These are phyloP conservation scores for Mastigias papua DNA, from an alignment of 30 jellyfish, hydroid and myxozoan species.

Conservation along the genomic window DNA sequence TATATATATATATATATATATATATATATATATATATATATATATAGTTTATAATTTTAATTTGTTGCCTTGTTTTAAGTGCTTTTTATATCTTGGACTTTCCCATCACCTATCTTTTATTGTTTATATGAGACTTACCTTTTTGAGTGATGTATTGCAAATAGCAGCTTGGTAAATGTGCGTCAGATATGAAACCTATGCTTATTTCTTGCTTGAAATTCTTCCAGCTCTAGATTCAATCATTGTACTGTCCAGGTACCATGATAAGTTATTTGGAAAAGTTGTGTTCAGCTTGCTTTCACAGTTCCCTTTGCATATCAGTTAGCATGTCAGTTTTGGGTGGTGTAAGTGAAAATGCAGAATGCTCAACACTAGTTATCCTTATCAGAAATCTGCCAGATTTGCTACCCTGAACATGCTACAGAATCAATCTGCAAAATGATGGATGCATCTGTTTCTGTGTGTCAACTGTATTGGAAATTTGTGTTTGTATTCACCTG, in stretches of 20 bases:
- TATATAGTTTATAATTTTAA: too few relatives aligned
- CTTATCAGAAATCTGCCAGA: background rate
- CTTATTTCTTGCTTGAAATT: constrained; percentile 13
- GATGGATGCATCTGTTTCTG: background rate
- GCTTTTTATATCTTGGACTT: too few relatives aligned
- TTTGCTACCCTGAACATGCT: background rate
- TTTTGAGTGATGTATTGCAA: too few relatives aligned
- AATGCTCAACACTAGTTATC: background rate
- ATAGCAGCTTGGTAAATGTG: background rate
- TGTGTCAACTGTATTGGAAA: background rate
- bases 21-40: too few relatives aligned
- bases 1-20: too few relatives aligned
- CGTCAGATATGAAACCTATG: background rate
- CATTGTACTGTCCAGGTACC: constrained; percentile 35
- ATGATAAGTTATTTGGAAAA: constrained; percentile 1
- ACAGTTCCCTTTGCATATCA: constrained; percentile 11
- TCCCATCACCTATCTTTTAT: too few relatives aligned
- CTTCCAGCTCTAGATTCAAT: constrained; percentile 64
- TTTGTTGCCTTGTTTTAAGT: too few relatives aligned
- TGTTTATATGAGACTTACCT: too few relatives aligned
- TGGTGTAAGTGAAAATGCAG: background rate
- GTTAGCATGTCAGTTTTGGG: constrained; percentile 6
- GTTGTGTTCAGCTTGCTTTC: constrained; percentile 5
- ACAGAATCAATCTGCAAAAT: background rate
- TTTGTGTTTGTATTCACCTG: background rate